These are phyloP conservation scores for Chaenogobius annularis DNA, from an alignment of 2,113 vertebrate genomes.

Conservation along the genomic window DNA sequence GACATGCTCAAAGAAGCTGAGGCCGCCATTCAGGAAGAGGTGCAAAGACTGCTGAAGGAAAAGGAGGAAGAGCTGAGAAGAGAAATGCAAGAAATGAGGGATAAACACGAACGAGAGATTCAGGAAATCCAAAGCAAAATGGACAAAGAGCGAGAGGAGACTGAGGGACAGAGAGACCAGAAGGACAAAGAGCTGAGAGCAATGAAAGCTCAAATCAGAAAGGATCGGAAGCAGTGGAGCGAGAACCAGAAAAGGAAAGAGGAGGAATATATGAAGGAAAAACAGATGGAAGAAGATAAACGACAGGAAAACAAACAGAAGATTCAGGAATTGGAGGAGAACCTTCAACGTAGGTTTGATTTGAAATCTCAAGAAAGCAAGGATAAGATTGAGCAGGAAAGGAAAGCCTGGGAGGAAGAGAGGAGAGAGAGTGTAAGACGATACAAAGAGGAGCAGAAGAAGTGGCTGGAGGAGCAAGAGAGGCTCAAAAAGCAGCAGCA, in stretches of 20 bases:
- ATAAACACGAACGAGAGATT: not conserved
- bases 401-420: not conserved
- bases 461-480: not conserved
- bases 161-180: too few species aligned
- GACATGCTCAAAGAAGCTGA: constrained; percentile 20
- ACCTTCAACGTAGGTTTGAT: not conserved
- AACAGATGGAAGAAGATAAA: not conserved
- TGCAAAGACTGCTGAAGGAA: too few species aligned
- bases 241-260: not conserved
- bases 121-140: not conserved
- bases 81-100: not conserved
- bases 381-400: not conserved
- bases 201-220: too few species aligned
- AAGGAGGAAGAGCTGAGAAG: constrained; percentile 3
- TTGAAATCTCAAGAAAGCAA: not conserved
- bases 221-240: too few species aligned
- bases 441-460: not conserved
- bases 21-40: constrained; percentile 11
- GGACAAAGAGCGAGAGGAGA: too few species aligned
- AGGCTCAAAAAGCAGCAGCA: not conserved
- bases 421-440: not conserved
- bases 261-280: not conserved
- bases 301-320: not conserved
- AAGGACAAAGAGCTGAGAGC: too few species aligned
- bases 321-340: not conserved